Evolutionary conservation across 2,797 vertebrate genomes (phyloP).

Genomic region (Enteromius radiatus): DNA sequence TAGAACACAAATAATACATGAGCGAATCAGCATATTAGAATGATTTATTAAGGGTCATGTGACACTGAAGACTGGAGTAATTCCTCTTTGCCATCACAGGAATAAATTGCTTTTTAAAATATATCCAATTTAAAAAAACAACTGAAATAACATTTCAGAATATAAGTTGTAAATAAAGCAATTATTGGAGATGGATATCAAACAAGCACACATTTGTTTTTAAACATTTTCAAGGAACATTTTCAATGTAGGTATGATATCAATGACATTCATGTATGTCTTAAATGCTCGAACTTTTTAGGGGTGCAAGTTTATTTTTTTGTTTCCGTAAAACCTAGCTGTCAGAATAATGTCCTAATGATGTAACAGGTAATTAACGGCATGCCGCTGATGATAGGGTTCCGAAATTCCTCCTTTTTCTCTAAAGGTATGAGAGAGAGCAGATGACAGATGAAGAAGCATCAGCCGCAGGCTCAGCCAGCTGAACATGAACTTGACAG

Average conservation of each 20-base stretch:
- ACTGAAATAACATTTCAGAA: background rate
- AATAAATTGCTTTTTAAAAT: background rate
- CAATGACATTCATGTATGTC: background rate
- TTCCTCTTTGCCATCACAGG: background rate
- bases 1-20: background rate
- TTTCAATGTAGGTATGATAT: too few relatives aligned
- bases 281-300: background rate
- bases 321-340: background rate
- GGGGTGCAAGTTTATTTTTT: background rate
- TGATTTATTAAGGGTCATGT: background rate
- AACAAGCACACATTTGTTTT: background rate
- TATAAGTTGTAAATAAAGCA: background rate
- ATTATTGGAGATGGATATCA: background rate
- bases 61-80: background rate
- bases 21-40: background rate
- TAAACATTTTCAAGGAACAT: background rate
- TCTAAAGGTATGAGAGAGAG: conserved; percentile 24
- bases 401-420: background rate
- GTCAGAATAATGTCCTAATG: conserved; percentile 1
- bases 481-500: conserved; percentile 58
- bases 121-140: background rate
- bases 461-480: conserved; percentile 19
- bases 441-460: conserved; percentile 40
- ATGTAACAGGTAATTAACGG: conserved; percentile 13
- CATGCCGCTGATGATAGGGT: background rate